These are phyloP conservation scores for Notothenia rossii DNA, from an alignment of 2,113 vertebrate genomes.

Conservation along the genomic window DNA sequence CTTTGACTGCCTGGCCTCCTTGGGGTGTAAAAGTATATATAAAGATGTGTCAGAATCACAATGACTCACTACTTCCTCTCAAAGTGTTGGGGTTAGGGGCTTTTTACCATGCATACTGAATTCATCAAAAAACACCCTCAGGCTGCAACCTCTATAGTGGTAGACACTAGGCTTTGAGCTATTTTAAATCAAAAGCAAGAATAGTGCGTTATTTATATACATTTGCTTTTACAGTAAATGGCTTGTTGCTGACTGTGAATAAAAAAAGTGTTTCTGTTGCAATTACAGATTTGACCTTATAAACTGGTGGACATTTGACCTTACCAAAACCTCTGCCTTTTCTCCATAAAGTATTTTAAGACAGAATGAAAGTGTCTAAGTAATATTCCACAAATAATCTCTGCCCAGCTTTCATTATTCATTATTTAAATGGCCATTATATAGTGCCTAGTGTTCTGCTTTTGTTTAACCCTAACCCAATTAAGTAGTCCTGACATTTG, in stretches of 20 bases:
- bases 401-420: neutral
- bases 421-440: neutral
- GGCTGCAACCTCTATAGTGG: neutral
- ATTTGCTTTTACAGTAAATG: neutral
- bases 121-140: neutral
- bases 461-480: too few relatives aligned
- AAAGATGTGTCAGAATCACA: neutral
- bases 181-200: neutral
- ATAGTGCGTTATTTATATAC: too few relatives aligned
- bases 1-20: neutral
- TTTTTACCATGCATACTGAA: too few relatives aligned
- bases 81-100: neutral
- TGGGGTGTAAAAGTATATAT: neutral
- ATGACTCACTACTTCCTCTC: neutral
- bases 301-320: neutral
- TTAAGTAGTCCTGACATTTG: too few relatives aligned
- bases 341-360: too few relatives aligned
- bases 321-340: neutral
- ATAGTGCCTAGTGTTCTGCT: neutral
- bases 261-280: neutral
- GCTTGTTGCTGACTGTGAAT: neutral
- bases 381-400: too few relatives aligned
- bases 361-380: neutral
- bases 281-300: neutral
- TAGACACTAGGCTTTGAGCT: neutral